Evolutionary conservation across 2,113 vertebrate species (phyloP).

Genomic region (Harpagus bidentatus): DNA sequence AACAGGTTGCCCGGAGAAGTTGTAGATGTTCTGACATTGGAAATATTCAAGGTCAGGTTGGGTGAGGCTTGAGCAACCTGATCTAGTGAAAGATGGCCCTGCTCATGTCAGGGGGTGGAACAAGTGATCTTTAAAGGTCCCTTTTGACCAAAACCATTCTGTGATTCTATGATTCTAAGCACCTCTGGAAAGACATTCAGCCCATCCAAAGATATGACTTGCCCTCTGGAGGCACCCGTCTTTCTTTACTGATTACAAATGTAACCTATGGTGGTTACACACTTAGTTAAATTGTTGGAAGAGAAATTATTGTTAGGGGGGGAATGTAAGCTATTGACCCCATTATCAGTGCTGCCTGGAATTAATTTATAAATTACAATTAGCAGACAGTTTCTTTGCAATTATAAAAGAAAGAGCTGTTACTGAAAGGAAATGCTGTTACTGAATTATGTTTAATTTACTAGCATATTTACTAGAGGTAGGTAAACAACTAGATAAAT

Average conservation of each 20-base stretch:
- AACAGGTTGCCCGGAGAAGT: background rate
- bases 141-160: background rate
- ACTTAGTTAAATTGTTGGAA: background rate
- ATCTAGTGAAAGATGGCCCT: background rate
- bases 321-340: background rate
- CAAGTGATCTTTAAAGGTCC: background rate
- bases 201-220: background rate
- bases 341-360: background rate
- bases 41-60: background rate
- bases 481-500: background rate
- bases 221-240: background rate
- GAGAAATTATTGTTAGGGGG: background rate
- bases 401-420: background rate
- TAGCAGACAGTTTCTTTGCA: background rate
- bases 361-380: background rate
- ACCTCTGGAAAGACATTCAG: background rate
- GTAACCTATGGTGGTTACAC: rapidly evolving
- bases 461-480: background rate
- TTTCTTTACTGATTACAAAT: background rate
- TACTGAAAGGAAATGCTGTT: background rate
- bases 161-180: background rate
- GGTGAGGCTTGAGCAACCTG: background rate
- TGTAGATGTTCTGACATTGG: background rate
- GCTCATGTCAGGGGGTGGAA: rapidly evolving
- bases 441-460: background rate